Base-by-base conservation (phyloP, 1,140 invertebrate genomes). In the Bombus breviceps region DNA sequence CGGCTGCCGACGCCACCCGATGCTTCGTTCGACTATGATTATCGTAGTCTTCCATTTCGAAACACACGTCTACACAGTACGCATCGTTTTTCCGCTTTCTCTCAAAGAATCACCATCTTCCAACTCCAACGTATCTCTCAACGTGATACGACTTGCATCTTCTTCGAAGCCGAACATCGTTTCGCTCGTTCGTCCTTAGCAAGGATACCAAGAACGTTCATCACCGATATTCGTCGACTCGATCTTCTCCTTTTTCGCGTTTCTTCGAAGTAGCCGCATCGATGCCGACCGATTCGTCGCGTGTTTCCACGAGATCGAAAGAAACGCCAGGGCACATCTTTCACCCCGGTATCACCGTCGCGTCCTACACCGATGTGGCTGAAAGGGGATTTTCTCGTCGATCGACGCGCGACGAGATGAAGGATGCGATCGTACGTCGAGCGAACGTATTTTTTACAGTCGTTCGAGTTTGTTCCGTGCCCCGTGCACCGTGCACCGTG, bases 401-500 rank as follows among this genome's bases (percentile, higher is more conserved):
- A 53, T 53, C 47, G 47, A 62, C 1, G 5, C 28, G 1, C 59
- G 28, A n/a, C 10, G 28, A n/a, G 28, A 62, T 10, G 1, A 62
- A n/a, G 28, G 28, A 68, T 53, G 39, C 69, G 69, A 59, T n/a
- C 59, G 25, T 2, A 25, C 81, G 41, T 47, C 41, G 72, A 75
- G 22, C 28, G 37, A 32, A 18, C 25, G 28, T 47, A 77, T 64
- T 83, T 78, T 78, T 47, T 57, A 64, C 62, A 12, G 74, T 78
- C 57, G 34, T 69, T 83, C 74, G 74, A 34, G 47, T 78, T 78
- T 59, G 74, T 78, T 69, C 74, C 74, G 87, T 81, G 83, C 81
- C 53, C 87, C 59, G 88, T 81, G 83, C 81, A 66, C 87, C 34
- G 34, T 34, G 34, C 34, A 34, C 74, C 74, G 87, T 81, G 83